A percentile compares a stretch with the other conserved stretches of the same genome.
These are phyloP conservation scores for Myotis davidii DNA, from an alignment of 2,113 vertebrate species.

Conservation along the genomic window DNA sequence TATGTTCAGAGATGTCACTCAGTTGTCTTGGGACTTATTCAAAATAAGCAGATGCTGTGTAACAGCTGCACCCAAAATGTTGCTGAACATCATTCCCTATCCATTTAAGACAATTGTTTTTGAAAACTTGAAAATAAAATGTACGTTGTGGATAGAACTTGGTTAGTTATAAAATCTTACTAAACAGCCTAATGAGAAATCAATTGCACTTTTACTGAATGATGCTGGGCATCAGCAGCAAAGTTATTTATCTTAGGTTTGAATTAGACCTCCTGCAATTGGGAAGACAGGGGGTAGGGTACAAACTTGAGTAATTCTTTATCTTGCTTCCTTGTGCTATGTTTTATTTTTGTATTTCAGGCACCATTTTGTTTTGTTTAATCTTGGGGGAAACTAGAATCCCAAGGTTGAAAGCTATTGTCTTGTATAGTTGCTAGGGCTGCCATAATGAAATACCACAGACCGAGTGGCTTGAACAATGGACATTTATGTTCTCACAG, in stretches of 20 bases:
- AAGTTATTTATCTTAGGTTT: constrained; percentile 37
- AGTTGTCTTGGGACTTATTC: constrained; percentile 3
- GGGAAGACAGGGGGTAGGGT: background rate
- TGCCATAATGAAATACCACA: background rate
- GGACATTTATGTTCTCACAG: background rate
- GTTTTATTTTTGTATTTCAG: background rate
- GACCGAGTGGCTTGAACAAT: background rate
- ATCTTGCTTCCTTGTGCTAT: background rate
- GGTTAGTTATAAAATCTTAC: background rate
- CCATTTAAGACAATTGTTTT: background rate
- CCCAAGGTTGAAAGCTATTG: background rate
- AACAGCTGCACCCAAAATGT: background rate
- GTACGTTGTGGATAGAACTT: background rate
- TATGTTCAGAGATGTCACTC: background rate
- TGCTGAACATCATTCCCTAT: background rate
- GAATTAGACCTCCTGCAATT: constrained; percentile 23
- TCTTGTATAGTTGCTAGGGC: background rate
- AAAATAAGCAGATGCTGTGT: background rate
- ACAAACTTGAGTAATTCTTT: background rate
- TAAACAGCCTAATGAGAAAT: background rate
- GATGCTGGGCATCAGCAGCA: background rate
- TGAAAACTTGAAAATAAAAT: constrained; percentile 36
- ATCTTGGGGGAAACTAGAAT: background rate
- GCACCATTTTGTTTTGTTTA: background rate
- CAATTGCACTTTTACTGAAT: background rate